Percentiles rank a stretch among this genome's conserved stretches.
These are phyloP conservation scores for Cercocebus atys DNA, from an alignment of 2,113 vertebrate species.

Conservation along the genomic window DNA sequence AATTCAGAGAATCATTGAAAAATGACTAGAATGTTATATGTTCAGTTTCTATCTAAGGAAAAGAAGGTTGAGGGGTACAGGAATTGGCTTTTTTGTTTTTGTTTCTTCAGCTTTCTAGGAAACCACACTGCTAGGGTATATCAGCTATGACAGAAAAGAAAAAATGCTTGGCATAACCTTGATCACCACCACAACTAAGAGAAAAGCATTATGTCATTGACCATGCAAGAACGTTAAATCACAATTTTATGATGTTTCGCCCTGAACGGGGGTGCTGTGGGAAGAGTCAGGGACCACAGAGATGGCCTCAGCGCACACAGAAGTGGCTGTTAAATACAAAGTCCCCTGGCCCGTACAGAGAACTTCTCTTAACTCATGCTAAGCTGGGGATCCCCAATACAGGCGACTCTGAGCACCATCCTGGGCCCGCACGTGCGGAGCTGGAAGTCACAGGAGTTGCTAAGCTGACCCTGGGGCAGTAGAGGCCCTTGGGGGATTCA, in stretches of 20 bases:
- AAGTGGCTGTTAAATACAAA: neutral
- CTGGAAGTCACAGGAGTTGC: neutral
- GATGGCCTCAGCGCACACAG: neutral
- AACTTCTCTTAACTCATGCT: neutral
- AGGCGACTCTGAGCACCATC: neutral
- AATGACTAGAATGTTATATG: neutral
- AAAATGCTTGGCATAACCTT: neutral
- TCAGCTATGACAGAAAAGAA: neutral
- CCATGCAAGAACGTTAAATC: neutral
- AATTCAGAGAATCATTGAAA: neutral
- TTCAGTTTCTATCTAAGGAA: neutral
- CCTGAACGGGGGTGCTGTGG: neutral
- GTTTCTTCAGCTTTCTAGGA: neutral
- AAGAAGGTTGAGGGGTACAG: neutral
- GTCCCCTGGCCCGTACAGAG: neutral
- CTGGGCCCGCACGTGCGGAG: no score
- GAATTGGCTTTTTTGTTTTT: neutral
- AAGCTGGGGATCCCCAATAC: no score
- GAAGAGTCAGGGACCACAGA: fast-evolving
- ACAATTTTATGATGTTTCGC: no score
- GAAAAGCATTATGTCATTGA: neutral
- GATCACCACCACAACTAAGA: neutral
- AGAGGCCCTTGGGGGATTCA: fast-evolving
- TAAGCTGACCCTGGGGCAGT: no score
- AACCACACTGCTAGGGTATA: neutral